phyloP scores from a whole-genome alignment of 1,140 invertebrate species.

The Drosophila sechellia region DNA sequence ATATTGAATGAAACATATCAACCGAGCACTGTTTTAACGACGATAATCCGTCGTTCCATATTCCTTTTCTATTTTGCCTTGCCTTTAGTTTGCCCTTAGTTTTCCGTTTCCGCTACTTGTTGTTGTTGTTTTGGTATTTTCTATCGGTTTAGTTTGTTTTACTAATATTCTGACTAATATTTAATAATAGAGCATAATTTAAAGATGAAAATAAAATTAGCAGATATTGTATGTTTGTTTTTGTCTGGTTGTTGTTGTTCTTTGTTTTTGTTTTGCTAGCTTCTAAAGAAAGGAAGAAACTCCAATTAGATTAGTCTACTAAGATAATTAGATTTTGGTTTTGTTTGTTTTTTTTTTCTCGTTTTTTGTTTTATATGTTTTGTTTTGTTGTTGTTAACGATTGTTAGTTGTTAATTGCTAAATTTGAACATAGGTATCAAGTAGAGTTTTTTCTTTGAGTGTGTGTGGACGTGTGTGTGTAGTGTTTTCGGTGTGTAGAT shows the following conservation, averaged over 20 bases:
- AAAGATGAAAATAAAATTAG: slow-evolving; percentile 79
- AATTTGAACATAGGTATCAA: slow-evolving; percentile 83
- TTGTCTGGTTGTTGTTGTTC: slow-evolving; percentile 47
- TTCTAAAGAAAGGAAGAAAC: slow-evolving; percentile 82
- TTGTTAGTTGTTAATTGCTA: slow-evolving; percentile 79
- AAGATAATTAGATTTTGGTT: slow-evolving; percentile 73
- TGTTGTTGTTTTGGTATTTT: slow-evolving; percentile 16
- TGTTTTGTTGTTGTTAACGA: slow-evolving; percentile 60
- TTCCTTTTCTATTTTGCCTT: slow-evolving; percentile 18
- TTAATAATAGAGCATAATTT: slow-evolving; percentile 78
- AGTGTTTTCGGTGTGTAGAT: slow-evolving; percentile 49
- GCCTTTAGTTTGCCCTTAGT: slow-evolving; percentile 21
- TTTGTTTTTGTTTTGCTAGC: slow-evolving; percentile 62
- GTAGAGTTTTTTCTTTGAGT: slow-evolving; percentile 63
- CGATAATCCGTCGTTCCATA: slow-evolving; percentile 26
- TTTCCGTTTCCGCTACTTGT: slow-evolving; percentile 27
- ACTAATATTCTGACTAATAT: slow-evolving; percentile 76
- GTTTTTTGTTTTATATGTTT: slow-evolving; percentile 31
- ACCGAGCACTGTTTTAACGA: slow-evolving; percentile 41
- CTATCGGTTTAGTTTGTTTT: slow-evolving; percentile 53
- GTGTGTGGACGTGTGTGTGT: slow-evolving; percentile 44
- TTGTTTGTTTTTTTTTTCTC: slow-evolving; percentile 35
- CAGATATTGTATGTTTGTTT: slow-evolving; percentile 70
- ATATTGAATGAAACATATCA: no score
- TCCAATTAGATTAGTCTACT: slow-evolving; percentile 82